A percentile compares a stretch with the other conserved stretches of the same genome.
These are phyloP conservation scores for Uria aalge DNA, from an alignment of 2,113 vertebrate species.

Conservation along the genomic window DNA sequence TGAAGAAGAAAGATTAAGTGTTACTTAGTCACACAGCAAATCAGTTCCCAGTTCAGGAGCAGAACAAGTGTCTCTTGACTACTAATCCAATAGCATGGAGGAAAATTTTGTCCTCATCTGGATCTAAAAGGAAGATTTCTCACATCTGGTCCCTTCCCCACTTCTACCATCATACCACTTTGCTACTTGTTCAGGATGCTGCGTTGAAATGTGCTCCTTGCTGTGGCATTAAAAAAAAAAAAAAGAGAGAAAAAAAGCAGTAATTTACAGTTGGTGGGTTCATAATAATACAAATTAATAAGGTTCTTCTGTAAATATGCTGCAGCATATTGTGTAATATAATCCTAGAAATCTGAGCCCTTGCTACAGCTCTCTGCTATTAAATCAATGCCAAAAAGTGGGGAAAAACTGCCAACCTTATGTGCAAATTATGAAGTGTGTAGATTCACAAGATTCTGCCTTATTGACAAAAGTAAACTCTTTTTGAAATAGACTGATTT, in stretches of 20 bases:
- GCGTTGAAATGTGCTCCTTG: neutral
- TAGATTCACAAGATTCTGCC: slow-evolving; percentile 42
- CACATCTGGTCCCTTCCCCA: neutral
- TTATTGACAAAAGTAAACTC: slow-evolving; percentile 41
- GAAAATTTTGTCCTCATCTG: neutral
- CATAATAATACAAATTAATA: slow-evolving; percentile 15
- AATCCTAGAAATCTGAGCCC: slow-evolving; percentile 41
- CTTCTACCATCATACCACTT: neutral
- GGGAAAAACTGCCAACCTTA: slow-evolving; percentile 27
- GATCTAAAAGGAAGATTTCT: neutral
- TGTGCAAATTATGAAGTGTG: slow-evolving; percentile 61
- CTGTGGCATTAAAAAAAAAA: neutral
- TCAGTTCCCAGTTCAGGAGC: neutral
- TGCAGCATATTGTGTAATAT: slow-evolving; percentile 30
- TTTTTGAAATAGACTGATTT: slow-evolving; percentile 43
- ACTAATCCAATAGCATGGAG: neutral
- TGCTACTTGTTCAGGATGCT: neutral
- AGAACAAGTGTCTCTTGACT: neutral
- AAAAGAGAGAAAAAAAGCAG: too few relatives aligned
- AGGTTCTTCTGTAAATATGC: neutral
- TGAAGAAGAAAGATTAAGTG: neutral
- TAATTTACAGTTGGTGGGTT: neutral
- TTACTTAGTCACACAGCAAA: neutral
- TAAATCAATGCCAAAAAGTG: slow-evolving; percentile 44
- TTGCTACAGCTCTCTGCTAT: neutral